Percentiles rank a stretch among this genome's conserved stretches.
phyloP scores from a whole-genome alignment of 2,113 vertebrate species.

The Bostrychus sinensis region DNA sequence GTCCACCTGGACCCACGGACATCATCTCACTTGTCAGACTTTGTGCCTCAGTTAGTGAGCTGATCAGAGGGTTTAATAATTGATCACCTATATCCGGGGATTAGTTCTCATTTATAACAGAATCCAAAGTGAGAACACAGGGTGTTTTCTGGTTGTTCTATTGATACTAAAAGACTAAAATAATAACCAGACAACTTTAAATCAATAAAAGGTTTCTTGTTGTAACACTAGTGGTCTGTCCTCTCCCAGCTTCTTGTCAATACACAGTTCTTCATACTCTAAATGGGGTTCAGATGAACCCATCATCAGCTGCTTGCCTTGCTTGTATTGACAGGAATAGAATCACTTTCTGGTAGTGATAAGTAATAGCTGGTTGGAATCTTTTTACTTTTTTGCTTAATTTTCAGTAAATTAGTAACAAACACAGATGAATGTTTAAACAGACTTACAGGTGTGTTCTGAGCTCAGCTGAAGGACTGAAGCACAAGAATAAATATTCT shows the following conservation, averaged over 20 bases:
- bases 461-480: constrained; percentile 38
- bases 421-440: constrained; percentile 1
- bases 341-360: neutral
- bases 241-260: neutral
- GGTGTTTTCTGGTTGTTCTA: neutral
- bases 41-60: constrained; percentile 36
- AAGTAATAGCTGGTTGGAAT: neutral
- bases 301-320: neutral
- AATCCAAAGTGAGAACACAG: constrained; percentile 7
- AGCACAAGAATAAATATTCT: constrained; percentile 11
- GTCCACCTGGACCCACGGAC: constrained; percentile 19
- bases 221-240: neutral
- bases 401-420: neutral
- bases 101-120: neutral
- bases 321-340: neutral
- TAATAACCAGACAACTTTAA: constrained; percentile 4
- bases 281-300: neutral
- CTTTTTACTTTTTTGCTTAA: constrained; percentile 4
- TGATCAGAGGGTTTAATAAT: constrained; percentile 20
- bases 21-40: constrained; percentile 5
- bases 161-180: constrained; percentile 4
- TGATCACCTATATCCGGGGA: neutral
- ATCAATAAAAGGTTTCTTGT: constrained; percentile 1
- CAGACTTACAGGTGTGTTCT: neutral
- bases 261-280: neutral